Evolutionary conservation across 2,797 vertebrate species (phyloP), one percentile per base, ranked within the genome.

Genomic region (Remorina albescens): DNA sequence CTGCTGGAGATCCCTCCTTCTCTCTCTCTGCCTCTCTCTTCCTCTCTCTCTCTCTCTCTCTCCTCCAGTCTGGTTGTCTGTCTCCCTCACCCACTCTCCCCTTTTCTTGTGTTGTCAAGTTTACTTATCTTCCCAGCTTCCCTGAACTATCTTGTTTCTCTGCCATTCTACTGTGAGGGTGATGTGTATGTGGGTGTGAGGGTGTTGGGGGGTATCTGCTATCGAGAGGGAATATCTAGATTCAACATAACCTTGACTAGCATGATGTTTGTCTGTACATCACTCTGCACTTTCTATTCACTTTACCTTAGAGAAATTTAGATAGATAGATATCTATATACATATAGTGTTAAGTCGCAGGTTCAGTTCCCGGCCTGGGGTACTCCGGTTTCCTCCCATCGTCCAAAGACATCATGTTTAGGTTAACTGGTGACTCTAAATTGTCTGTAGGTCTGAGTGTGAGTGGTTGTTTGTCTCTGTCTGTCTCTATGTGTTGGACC

Each of bases 141-240:
- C 71, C 80, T 67, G 65, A 86, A 88, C 84, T 82, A 80, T 86
- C 83, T 80, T 77, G 83, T 88, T 76, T 83, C 77, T 83, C 83
- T 83, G 81, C 86, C 80, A 79, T 51, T 82, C 66, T 70, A 73
- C 64, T 78, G 46, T 78, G 79, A 81, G 69, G 63, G 72, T 74
- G 83, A 67, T 77, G 76, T 71, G 80, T 58, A 16, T 83, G 79
- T 82, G 81, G 75, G 83, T 71, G 86, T 71, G 63, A 67, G 62
- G 62, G 75, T 67, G 72, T 73, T 63, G 60, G 76, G 72, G 72
- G 73, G 66, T 68, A 59, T 80, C 70, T 67, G 51, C 60, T 84
- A 86, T 88, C 84, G 85, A 82, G 62, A 81, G 68, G 73, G 79
- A 80, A 74, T 64, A 86, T 88, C 84, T 76, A 59, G 54, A 86